Percentiles rank a stretch among this genome's conserved stretches.
Evolutionary conservation across 2,113 vertebrate species (phyloP).

Genomic region (Gasterosteus aculeatus): DNA sequence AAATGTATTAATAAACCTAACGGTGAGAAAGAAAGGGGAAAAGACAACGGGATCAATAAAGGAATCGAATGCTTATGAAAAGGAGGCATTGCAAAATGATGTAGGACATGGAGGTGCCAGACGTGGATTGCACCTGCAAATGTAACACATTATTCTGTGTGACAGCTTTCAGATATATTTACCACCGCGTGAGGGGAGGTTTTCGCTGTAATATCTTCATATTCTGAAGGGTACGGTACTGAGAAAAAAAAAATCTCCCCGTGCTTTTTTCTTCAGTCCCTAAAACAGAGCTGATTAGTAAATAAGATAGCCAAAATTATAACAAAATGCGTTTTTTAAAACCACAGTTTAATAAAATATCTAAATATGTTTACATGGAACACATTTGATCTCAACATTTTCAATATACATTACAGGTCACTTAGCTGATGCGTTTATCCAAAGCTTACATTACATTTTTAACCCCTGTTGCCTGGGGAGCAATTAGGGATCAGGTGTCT

Average conservation of each 20-base stretch:
- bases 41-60: neutral
- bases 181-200: constrained; percentile 6
- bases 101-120: constrained; percentile 40
- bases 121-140: constrained; percentile 51
- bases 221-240: neutral
- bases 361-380: neutral
- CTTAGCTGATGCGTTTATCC: no score
- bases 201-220: constrained; percentile 19
- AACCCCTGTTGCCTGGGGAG: no score
- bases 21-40: neutral
- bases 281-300: neutral
- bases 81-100: constrained; percentile 8
- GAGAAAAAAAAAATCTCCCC: constrained; percentile 7
- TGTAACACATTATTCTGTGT: constrained; percentile 45
- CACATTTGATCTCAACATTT: neutral
- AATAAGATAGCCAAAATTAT: neutral
- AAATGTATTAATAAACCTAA: neutral
- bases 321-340: neutral
- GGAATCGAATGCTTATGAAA: neutral
- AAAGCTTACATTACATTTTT: no score
- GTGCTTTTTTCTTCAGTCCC: neutral
- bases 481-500: no score
- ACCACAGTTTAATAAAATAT: neutral
- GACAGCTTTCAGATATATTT: constrained; percentile 55
- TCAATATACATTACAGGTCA: neutral